Percentiles rank a stretch among this genome's conserved stretches.
Evolutionary conservation across 2,113 vertebrate species (phyloP).

Genomic region (Pteronura brasiliensis): DNA sequence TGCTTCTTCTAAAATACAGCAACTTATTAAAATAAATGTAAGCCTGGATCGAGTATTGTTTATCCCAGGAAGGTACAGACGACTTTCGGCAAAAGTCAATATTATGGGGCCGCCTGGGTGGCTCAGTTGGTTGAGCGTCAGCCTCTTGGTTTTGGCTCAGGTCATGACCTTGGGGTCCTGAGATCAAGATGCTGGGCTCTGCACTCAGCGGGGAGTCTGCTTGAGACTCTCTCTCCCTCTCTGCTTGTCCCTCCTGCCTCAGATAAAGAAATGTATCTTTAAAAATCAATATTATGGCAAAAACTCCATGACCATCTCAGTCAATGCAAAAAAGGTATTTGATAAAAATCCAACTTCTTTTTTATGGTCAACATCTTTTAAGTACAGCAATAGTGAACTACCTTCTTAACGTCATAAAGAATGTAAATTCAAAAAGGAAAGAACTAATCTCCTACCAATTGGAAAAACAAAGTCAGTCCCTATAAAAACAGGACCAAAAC

Average conservation of each 20-base stretch:
- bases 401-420: background rate
- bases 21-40: constrained; percentile 15
- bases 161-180: background rate
- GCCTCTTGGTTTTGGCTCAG: background rate
- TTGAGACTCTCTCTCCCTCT: background rate
- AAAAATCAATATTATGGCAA: background rate
- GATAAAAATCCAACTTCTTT: background rate
- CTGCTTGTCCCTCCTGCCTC: background rate
- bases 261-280: background rate
- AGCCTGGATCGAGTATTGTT: background rate
- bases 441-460: background rate
- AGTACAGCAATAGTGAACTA: background rate
- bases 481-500: constrained; percentile 5
- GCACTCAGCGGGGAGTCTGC: background rate
- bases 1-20: background rate
- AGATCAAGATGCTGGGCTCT: background rate
- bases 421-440: background rate
- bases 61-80: background rate
- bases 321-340: background rate
- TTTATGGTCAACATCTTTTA: background rate
- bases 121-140: background rate
- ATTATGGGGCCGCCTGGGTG: background rate
- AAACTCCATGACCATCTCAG: background rate
- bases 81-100: constrained; percentile 8
- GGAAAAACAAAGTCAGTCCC: constrained; percentile 1